A percentile compares a stretch with the other conserved stretches of the same genome.
Evolutionary conservation across 2,113 vertebrate species (phyloP).

Genomic region (Oreotrochilus melanogaster): DNA sequence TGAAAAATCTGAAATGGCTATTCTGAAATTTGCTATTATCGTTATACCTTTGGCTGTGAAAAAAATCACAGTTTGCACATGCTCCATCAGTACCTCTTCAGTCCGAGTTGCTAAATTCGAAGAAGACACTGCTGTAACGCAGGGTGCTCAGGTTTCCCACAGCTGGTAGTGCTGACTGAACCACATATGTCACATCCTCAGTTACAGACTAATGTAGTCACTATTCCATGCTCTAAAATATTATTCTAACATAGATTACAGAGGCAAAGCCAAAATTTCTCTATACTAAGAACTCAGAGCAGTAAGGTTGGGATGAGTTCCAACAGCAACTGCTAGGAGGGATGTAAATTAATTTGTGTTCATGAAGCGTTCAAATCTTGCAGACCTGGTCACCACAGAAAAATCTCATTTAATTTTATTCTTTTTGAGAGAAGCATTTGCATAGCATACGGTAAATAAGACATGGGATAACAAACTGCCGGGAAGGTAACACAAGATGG

Average conservation of each 20-base stretch:
- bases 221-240: not conserved
- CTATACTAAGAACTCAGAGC: not conserved
- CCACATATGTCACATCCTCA: conserved; percentile 50
- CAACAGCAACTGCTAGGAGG: conserved; percentile 37
- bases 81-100: conserved; percentile 48
- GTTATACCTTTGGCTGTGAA: conserved; percentile 61
- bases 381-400: conserved; percentile 12
- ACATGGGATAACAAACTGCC: not conserved
- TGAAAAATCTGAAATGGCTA: conserved; percentile 12
- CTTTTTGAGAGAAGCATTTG: not conserved
- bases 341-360: conserved; percentile 38
- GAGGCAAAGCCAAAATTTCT: conserved; percentile 41
- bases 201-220: conserved; percentile 21
- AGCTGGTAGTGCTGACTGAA: conserved; percentile 17
- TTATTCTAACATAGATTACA: conserved; percentile 45
- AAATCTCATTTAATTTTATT: not conserved
- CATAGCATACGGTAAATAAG: not conserved
- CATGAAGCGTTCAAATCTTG: not conserved
- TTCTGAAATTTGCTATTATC: conserved; percentile 27
- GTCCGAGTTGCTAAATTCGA: not conserved
- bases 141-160: conserved; percentile 64
- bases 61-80: conserved; percentile 72
- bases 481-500: not conserved
- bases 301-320: conserved; percentile 15
- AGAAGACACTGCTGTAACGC: conserved; percentile 20